Evolutionary conservation across 2,797 vertebrate genomes (phyloP).

Genomic region (Xiphorhynchus erythropygius): DNA sequence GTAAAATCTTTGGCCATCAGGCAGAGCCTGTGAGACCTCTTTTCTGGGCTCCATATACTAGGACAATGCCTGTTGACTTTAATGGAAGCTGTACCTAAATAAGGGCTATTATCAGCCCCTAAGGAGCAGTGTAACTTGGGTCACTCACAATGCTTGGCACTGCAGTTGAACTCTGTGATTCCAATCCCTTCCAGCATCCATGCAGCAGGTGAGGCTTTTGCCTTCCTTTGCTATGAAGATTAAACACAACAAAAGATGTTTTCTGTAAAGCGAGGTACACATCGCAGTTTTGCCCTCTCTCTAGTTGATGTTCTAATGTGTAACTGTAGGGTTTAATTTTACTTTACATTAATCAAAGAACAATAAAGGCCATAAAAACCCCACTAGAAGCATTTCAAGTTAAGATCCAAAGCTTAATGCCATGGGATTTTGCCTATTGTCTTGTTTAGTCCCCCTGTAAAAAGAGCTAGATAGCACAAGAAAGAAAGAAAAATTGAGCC

Average conservation of each 20-base stretch:
- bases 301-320: constrained; percentile 64
- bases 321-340: constrained; percentile 77
- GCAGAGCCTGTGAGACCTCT: background rate
- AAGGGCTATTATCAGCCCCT: background rate
- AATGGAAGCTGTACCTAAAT: background rate
- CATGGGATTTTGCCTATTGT: constrained; percentile 77
- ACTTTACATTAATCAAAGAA: constrained; percentile 90
- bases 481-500: constrained; percentile 87
- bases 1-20: background rate
- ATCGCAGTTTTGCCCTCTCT: constrained; percentile 26
- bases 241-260: constrained; percentile 44
- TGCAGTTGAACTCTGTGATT: background rate
- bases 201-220: background rate
- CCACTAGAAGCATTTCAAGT: constrained; percentile 72
- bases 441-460: constrained; percentile 58
- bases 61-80: background rate
- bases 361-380: constrained; percentile 72
- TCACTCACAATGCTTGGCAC: background rate
- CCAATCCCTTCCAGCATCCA: background rate
- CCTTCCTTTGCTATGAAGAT: constrained; percentile 18
- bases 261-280: constrained; percentile 33
- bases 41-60: background rate
- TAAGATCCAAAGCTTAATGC: constrained; percentile 68
- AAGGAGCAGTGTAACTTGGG: background rate
- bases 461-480: constrained; percentile 83